Percentiles rank a stretch among this genome's conserved stretches.
Evolutionary conservation across 2,113 vertebrate species (phyloP).

Genomic region (Pterocles gutturalis): DNA sequence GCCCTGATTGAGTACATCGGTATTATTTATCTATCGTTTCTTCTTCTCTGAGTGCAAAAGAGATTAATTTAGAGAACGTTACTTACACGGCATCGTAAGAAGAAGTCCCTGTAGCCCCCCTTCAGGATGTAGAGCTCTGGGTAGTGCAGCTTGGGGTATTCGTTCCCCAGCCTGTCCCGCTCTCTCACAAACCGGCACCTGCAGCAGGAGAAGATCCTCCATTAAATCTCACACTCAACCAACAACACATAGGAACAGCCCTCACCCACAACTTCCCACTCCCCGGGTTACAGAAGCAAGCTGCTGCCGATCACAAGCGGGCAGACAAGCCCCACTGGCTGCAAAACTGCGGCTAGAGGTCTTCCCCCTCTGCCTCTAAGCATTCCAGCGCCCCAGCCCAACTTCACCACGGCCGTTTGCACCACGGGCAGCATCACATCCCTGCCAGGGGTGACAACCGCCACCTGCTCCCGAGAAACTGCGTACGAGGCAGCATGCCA

Average conservation of each 20-base stretch:
- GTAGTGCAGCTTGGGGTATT: slow-evolving; percentile 94
- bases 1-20: fast-evolving
- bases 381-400: fast-evolving
- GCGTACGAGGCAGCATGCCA: fast-evolving
- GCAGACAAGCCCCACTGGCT: neutral
- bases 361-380: too few species aligned
- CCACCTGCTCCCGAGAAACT: fast-evolving
- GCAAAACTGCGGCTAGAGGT: fast-evolving
- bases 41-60: fast-evolving
- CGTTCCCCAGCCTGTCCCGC: slow-evolving; percentile 86
- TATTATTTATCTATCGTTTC: neutral
- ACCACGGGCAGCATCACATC: fast-evolving
- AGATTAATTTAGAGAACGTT: fast-evolving
- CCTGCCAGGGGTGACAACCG: neutral
- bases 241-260: fast-evolving
- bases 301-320: neutral
- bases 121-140: slow-evolving; percentile 95
- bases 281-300: fast-evolving
- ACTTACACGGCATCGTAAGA: slow-evolving; percentile 82
- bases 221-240: fast-evolving
- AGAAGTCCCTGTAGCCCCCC: slow-evolving; percentile 96
- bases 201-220: fast-evolving
- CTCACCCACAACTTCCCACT: fast-evolving
- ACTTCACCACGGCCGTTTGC: fast-evolving
- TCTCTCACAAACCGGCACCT: slow-evolving; percentile 92